Evolutionary conservation across 1,140 invertebrate genomes (phyloP).

Genomic region (Ooceraea biroi): DNA sequence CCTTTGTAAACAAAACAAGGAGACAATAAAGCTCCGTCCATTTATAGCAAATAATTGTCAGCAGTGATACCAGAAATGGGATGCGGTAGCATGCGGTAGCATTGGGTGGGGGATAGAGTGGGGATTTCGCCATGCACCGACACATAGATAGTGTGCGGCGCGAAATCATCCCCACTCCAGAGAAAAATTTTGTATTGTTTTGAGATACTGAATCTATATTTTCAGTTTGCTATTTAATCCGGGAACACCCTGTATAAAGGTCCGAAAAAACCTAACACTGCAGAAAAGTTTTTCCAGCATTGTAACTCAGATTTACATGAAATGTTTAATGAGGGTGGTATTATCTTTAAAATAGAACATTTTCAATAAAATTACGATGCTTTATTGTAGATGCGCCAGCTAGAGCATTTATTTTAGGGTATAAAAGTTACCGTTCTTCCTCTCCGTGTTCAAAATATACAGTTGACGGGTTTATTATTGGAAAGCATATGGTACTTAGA

Average conservation of each 20-base stretch:
- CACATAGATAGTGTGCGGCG: no score
- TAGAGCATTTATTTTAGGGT: slow-evolving; percentile 27
- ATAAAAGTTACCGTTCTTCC: slow-evolving; percentile 9
- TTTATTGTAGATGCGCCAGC: slow-evolving; percentile 18
- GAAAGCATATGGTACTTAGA: slow-evolving; percentile 9
- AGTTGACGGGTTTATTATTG: neutral
- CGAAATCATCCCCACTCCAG: no score
- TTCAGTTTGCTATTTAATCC: no score
- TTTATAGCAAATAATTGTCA: no score
- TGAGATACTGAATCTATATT: no score
- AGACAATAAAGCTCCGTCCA: no score
- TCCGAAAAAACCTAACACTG: neutral
- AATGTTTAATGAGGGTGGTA: slow-evolving; percentile 3
- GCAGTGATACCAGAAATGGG: no score
- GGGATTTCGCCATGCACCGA: no score
- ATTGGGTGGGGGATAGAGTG: no score
- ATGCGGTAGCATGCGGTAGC: no score
- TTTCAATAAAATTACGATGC: neutral
- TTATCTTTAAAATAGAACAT: neutral
- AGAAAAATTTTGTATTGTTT: no score
- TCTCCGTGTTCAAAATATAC: slow-evolving; percentile 7
- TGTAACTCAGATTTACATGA: slow-evolving; percentile 22
- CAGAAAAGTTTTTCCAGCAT: slow-evolving; percentile 6
- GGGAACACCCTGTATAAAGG: neutral
- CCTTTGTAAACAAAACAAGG: no score